These are phyloP conservation scores for Aselliscus stoliczkanus DNA, from an alignment of 2,797 vertebrate genomes.

Conservation along the genomic window DNA sequence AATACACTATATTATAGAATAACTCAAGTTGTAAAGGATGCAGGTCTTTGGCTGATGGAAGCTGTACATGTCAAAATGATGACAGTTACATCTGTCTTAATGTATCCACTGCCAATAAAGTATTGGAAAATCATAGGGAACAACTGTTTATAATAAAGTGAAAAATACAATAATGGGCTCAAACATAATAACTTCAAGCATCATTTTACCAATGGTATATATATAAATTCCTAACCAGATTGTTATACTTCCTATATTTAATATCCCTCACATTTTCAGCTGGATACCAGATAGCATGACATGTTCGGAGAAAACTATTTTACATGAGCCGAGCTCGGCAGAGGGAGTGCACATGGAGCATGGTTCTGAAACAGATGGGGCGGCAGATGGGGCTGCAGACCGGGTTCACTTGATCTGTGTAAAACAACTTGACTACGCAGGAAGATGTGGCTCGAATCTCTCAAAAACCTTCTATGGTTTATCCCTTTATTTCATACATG, in stretches of 20 bases:
- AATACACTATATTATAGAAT: background rate
- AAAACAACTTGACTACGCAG: constrained; percentile 74
- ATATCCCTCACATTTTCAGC: constrained; percentile 3
- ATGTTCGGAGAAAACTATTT: constrained; percentile 70
- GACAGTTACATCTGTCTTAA: constrained; percentile 14
- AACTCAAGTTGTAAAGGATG: constrained; percentile 3
- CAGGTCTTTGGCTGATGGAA: background rate
- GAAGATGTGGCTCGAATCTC: constrained; percentile 64
- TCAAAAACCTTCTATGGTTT: constrained; percentile 60
- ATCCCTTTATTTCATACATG: background rate
- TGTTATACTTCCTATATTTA: background rate
- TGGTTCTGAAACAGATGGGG: constrained; percentile 88
- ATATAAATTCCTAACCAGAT: constrained; percentile 35
- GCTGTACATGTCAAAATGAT: background rate
- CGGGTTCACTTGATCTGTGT: constrained; percentile 80
- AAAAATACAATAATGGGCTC: background rate
- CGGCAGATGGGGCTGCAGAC: constrained; percentile 91
- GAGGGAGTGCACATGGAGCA: constrained; percentile 53
- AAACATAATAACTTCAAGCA: background rate
- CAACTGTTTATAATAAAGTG: background rate
- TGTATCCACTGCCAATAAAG: background rate
- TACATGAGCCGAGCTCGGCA: constrained; percentile 73
- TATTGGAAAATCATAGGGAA: background rate
- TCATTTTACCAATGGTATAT: background rate
- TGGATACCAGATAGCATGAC: background rate